Base-by-base conservation (phyloP, 2,113 vertebrate species). In the Pagrus major region DNA sequence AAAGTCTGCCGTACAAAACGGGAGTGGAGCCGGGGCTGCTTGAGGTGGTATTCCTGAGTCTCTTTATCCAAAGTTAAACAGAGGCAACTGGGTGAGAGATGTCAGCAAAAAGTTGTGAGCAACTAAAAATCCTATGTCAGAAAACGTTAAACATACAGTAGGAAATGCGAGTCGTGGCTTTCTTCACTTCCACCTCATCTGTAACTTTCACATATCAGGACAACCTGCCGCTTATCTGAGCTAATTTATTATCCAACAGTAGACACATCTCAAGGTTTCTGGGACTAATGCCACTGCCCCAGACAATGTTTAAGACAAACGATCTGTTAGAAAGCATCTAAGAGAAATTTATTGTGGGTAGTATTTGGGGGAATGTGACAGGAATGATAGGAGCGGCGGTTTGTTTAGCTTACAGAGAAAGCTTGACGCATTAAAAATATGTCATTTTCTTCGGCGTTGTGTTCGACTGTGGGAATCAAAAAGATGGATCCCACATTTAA, bases 1-100 rank as follows among this genome's bases (percentile, higher is more conserved):
- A 80, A 86, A 90, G 75, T 90, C 76, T 87, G 59, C 81, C 11
- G 11, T 31, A 39, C 18, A 41, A 69, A 27, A 65, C 27, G 44
- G 66, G 23, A 61, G 65, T 41, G 27, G 52, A 71, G 58, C 25
- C 16, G 9, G 16, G 23, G 27, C 16, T 41, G 66, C 56, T 75
- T 58, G 41, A 63, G 68, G 71, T 11, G 35, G 33, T 79, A 61
- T 46, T 16, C 16, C 14, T 39, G 54, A 52, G 33, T 58, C 8
- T 51, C 10, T 58, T 58, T 37, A 64, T 49, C 20, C 29, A 35
- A 73, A 61, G 44, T 33, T 10, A 44, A 67, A 44, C 23, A 35
- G 5, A 5, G 27, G n/a, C n/a, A n/a, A n/a, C n/a, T n/a, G n/a
- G n/a, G n/a, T n/a, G n/a, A n/a, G 21, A 71, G 9, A 56, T 37